Percentiles rank a stretch among this genome's conserved stretches.
Conservation (phyloP, 2,797 vertebrate genomes). For the Danio albolineatus region DNA sequence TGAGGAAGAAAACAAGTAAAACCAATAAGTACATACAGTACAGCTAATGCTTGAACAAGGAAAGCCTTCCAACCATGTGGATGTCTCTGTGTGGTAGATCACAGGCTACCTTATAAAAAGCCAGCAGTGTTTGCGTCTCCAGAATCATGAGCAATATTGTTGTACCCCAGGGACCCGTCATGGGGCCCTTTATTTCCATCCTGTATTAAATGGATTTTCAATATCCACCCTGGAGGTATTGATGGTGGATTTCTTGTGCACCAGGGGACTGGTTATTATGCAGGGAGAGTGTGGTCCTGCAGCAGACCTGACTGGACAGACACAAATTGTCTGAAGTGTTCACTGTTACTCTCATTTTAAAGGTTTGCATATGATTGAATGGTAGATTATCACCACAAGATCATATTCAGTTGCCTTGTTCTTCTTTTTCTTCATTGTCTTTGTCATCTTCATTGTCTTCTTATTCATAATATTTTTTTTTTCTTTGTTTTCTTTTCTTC, state of each 20-base stretch:
- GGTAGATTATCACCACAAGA: background rate
- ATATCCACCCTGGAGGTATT: background rate
- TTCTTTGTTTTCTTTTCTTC: too few relatives aligned
- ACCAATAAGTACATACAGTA: background rate
- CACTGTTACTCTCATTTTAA: background rate
- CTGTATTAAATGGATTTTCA: background rate
- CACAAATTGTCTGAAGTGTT: background rate
- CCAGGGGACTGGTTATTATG: background rate
- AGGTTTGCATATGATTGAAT: background rate
- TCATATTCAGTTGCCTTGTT: background rate
- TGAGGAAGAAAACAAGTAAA: background rate
- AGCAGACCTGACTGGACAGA: background rate
- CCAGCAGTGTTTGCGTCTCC: background rate
- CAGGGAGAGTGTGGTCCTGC: background rate
- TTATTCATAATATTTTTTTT: too few relatives aligned
- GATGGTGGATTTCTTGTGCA: background rate
- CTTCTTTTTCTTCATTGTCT: too few relatives aligned
- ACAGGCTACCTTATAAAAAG: background rate
- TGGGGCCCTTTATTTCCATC: background rate
- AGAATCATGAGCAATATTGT: background rate
- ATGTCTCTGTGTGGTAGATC: background rate
- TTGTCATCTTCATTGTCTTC: too few relatives aligned
- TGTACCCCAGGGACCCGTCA: background rate
- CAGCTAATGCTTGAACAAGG: background rate
- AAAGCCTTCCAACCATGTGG: background rate